Base-by-base conservation (phyloP, 2,888 invertebrate genomes). In the Caenorhabditis uteleia region DNA sequence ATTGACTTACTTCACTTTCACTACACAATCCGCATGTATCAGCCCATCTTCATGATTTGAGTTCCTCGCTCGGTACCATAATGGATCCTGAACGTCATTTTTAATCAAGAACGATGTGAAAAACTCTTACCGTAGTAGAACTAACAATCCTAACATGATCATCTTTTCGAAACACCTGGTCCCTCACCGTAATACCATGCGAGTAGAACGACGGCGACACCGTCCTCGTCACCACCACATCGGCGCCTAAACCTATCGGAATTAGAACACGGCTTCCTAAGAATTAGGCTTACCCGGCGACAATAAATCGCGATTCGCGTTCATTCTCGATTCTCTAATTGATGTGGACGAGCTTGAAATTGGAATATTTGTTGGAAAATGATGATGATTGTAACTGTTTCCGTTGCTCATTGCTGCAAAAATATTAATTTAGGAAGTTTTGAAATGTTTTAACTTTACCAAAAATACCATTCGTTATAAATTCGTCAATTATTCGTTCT, bases 1-100 rank as follows among this genome's bases (percentile, higher is more conserved):
- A 25, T 36, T 47, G 31, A 60, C 80, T 78, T 12, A 60, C 60
- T 49, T 55, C 21, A 45, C 82, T 50, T 56, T 44, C 4, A 46
- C 83, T 0, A 74, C 60, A 78, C 84, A 85, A 53, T 84, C 84
- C 4, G 84, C 84, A 12, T 84, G 85, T 31, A 85, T 83, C 82
- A 85, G 82, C 0, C 85, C 85, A 31, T 66, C 66, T 29, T 61
- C 61, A 5, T 61, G 66, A 36, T 62, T 51, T 3, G 64, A 46
- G 38, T 68, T 65, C 21, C 51, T 74, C 3, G 84, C 85, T 53
- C 70, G 74, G 65, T 83, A 85, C 85, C 85, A 85, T 40, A 82
- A 83, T 3, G 82, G 59, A 34, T 70, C 66, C 65, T 66, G 39
- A n/a, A n/a, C n/a, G n/a, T n/a, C n/a, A n/a, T n/a, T n/a, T n/a